Evolutionary conservation across 30 jellyfish, hydroid and myxozoan genomes (phyloP).

Genomic region (Turritopsis dohrnii): DNA sequence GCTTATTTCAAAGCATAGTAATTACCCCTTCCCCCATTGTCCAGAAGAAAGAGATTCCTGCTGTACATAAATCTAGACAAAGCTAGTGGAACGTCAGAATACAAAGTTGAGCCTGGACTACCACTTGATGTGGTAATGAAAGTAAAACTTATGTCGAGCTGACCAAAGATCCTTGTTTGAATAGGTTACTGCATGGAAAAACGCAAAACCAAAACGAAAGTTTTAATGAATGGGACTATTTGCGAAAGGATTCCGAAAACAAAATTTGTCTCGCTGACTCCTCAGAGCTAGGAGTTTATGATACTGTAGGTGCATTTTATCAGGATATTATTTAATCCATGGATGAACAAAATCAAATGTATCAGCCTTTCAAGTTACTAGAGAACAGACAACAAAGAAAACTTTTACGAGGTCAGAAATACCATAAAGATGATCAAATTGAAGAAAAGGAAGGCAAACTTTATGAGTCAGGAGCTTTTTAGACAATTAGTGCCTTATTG

Average conservation of each 20-base stretch:
- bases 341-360: background rate
- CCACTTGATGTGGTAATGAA: background rate
- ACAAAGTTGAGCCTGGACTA: no score
- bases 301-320: background rate
- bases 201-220: background rate
- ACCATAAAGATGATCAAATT: background rate
- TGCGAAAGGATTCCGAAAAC: background rate
- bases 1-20: background rate
- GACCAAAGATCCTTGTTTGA: no score
- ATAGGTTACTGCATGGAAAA: no score
- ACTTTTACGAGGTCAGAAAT: background rate
- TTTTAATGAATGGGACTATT: background rate
- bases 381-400: background rate
- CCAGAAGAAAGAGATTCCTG: no score
- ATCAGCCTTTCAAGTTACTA: background rate
- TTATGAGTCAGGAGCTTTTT: background rate
- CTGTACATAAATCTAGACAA: no score
- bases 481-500: background rate
- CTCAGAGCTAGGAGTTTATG: no score
- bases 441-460: background rate
- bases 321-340: background rate
- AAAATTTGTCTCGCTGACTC: background rate
- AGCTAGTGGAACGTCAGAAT: no score
- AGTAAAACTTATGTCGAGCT: background rate
- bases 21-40: background rate